Conservation (phyloP, 2,888 invertebrate species). For the Heliconius erato region DNA sequence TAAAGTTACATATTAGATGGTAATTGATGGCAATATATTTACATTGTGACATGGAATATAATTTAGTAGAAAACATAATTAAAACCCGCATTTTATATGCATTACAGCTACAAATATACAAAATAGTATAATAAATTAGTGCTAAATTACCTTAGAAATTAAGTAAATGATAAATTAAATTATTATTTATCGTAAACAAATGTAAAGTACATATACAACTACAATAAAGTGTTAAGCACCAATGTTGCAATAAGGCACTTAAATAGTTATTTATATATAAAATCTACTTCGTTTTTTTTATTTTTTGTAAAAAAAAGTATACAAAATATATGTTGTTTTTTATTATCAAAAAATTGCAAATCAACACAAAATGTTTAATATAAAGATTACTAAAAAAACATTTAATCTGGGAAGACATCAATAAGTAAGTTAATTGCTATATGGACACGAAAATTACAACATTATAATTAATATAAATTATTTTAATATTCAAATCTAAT, state of each 20-base stretch:
- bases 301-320: not conserved
- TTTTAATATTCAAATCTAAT: constrained; percentile 45
- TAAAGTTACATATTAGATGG: constrained; percentile 77
- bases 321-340: not conserved
- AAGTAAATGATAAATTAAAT: constrained; percentile 33
- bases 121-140: constrained; percentile 73
- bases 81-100: constrained; percentile 79
- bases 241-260: constrained; percentile 38
- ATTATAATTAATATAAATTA: constrained; percentile 68
- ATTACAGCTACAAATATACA: constrained; percentile 66
- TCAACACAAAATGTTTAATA: not conserved
- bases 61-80: constrained; percentile 70
- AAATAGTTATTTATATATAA: constrained; percentile 5
- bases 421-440: constrained; percentile 28
- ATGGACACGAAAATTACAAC: constrained; percentile 60
- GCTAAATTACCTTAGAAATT: constrained; percentile 55
- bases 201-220: constrained; percentile 11
- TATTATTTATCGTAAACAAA: constrained; percentile 25
- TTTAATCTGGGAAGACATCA: constrained; percentile 47
- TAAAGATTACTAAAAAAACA: not conserved
- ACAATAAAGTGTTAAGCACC: constrained; percentile 30
- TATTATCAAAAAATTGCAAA: not conserved
- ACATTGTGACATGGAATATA: constrained; percentile 77
- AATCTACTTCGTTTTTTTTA: not conserved
- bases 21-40: constrained; percentile 79